Evolutionary conservation across 2,797 vertebrate species (phyloP).

Genomic region (Gambelia wislizenii): DNA sequence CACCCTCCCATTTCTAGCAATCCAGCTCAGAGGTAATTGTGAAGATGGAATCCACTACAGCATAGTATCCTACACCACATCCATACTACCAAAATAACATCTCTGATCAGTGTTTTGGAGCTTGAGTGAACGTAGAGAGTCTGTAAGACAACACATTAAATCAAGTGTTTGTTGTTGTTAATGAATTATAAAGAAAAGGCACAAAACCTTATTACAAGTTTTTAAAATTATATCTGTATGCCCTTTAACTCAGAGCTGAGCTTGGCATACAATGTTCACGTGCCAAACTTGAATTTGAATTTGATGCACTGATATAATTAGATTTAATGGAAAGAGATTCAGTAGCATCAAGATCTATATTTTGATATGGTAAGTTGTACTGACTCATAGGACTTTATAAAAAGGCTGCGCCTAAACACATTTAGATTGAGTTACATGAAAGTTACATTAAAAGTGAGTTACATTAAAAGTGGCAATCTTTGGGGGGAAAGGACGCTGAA

Average conservation of each 20-base stretch:
- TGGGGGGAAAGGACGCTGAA: neutral
- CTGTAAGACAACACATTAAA: too few species aligned
- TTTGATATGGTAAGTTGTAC: neutral
- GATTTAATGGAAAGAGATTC: neutral
- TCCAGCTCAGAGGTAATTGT: too few species aligned
- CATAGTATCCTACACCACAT: too few species aligned
- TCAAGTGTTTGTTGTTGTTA: too few species aligned
- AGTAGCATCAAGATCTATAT: neutral
- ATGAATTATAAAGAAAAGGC: neutral
- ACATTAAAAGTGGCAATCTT: neutral
- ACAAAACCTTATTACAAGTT: neutral
- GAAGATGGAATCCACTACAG: too few species aligned
- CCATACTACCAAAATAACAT: too few species aligned
- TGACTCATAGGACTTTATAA: neutral
- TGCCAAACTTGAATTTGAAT: neutral
- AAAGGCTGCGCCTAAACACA: neutral
- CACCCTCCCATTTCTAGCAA: neutral
- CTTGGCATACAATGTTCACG: neutral
- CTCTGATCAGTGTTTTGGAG: too few species aligned
- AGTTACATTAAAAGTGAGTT: too few species aligned
- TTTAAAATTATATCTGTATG: neutral
- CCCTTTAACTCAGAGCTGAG: neutral
- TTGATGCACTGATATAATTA: neutral
- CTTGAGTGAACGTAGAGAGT: too few species aligned
- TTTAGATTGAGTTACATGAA: neutral